phyloP scores from a whole-genome alignment of 2,888 invertebrate genomes.

The Hoplodrina ambigua region DNA sequence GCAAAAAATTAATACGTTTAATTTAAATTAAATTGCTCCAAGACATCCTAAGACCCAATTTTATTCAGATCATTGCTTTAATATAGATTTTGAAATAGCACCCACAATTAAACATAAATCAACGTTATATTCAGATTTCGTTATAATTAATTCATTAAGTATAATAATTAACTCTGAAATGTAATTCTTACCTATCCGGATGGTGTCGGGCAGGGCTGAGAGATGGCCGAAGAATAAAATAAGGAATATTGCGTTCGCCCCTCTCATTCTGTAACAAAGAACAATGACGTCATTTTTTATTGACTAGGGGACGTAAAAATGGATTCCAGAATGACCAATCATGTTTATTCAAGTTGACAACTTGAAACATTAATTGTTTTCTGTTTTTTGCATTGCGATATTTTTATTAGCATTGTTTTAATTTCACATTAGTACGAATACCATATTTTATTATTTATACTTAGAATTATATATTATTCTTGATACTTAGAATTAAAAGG shows the following conservation, averaged over 20 bases:
- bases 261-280: conserved; percentile 86
- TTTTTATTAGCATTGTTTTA: not conserved
- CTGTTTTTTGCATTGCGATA: not conserved
- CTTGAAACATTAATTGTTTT: conserved; percentile 17
- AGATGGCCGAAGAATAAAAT: conserved; percentile 86
- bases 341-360: conserved; percentile 23
- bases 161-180: conserved; percentile 42
- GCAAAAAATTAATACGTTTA: conserved; percentile 1
- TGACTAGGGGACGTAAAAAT: conserved; percentile 7
- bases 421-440: not conserved
- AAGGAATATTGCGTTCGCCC: conserved; percentile 82
- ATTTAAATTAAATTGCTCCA: conserved; percentile 14
- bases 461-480: not conserved
- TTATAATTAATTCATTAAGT: conserved; percentile 47
- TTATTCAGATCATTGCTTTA: conserved; percentile 51
- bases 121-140: conserved; percentile 26
- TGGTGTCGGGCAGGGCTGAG: conserved; percentile 89
- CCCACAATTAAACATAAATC: conserved; percentile 52
- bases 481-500: not conserved
- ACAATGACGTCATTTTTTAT: conserved; percentile 44
- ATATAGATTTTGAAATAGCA: conserved; percentile 58
- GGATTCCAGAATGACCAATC: conserved; percentile 23
- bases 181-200: conserved; percentile 86
- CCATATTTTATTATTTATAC: not conserved
- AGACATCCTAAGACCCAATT: conserved; percentile 38